Evolutionary conservation across 2,113 vertebrate species (phyloP).

Genomic region (Nicator chloris): DNA sequence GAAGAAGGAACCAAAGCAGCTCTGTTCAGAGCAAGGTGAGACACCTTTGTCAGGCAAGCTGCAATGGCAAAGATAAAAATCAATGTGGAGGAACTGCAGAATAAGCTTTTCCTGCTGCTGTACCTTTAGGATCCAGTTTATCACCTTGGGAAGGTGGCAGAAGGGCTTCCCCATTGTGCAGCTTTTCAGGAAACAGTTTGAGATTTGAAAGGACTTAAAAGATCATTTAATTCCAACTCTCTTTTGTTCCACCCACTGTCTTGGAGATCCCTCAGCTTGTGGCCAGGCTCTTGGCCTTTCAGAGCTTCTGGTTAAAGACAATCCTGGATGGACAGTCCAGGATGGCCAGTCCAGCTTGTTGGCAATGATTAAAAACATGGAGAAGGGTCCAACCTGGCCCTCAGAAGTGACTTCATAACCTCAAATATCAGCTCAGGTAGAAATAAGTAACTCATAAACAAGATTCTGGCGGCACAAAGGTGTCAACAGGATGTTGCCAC

Average conservation of each 20-base stretch:
- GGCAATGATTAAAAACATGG: not conserved
- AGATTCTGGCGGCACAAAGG: constrained; percentile 17
- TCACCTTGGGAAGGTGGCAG: not conserved
- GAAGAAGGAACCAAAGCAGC: not conserved
- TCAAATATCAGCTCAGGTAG: not conserved
- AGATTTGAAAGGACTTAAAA: not conserved
- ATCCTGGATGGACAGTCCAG: not conserved
- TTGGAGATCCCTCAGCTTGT: not conserved
- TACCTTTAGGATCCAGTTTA: not conserved
- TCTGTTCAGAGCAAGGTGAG: not conserved
- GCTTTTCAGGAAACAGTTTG: not conserved
- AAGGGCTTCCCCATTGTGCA: not conserved
- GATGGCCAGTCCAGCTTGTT: not conserved
- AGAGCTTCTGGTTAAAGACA: not conserved
- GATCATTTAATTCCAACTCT: not conserved
- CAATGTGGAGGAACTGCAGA: not conserved
- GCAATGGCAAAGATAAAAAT: not conserved
- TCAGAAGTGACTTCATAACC: not conserved
- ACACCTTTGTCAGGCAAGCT: not conserved
- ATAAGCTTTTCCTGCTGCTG: not conserved
- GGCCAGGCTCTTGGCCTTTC: not conserved
- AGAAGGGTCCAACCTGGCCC: not conserved
- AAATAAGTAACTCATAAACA: not conserved
- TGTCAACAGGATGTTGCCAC: constrained; percentile 52
- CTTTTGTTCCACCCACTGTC: not conserved